Conservation (phyloP, 2,888 invertebrate species). For the Dryocosmus kuriphilus region DNA sequence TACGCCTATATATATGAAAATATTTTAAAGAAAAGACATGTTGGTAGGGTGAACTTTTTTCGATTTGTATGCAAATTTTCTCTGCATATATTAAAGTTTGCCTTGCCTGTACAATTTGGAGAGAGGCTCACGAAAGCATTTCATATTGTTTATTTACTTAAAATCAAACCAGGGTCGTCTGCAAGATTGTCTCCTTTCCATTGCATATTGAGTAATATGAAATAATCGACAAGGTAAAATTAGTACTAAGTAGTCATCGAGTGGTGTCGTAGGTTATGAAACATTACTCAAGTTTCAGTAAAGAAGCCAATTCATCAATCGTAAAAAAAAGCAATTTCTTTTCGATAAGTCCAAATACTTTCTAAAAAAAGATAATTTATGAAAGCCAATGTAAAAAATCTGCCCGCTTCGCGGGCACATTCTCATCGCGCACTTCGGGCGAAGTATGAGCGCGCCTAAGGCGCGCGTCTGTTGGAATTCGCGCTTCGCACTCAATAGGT, state of each 20-base stretch:
- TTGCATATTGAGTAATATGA: neutral
- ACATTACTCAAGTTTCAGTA: neutral
- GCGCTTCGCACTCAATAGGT: no score
- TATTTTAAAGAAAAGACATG: neutral
- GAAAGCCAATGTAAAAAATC: no score
- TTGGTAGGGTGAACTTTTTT: neutral
- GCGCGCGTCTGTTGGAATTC: no score
- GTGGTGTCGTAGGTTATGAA: neutral
- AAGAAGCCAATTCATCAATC: neutral
- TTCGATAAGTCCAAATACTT: no score
- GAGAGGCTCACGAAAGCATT: neutral
- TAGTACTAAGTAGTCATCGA: neutral
- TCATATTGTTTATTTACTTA: slow-evolving; percentile 4
- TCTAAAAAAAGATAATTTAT: no score
- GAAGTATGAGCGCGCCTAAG: no score
- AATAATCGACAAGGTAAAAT: neutral
- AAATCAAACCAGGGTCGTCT: neutral
- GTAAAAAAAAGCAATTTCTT: neutral
- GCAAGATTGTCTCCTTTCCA: neutral
- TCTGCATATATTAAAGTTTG: neutral
- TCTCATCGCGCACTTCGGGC: no score
- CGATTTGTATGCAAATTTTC: neutral
- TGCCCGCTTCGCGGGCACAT: no score
- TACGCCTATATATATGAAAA: no score
- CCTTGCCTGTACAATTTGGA: neutral